Evolutionary conservation across 2,113 vertebrate species (phyloP).

Genomic region (Gopherus evgoodei): DNA sequence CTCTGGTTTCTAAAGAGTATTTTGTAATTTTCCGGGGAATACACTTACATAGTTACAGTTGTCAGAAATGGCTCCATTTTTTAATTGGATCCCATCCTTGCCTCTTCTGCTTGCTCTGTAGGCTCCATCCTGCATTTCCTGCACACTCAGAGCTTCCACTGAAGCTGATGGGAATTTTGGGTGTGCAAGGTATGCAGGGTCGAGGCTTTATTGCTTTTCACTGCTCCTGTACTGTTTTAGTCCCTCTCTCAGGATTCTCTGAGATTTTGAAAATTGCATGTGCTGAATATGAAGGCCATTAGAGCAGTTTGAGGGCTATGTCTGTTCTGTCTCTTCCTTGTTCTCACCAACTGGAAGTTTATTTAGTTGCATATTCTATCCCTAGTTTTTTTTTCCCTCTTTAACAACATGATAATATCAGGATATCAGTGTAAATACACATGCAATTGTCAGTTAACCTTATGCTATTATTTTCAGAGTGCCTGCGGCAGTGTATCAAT

Average conservation of each 20-base stretch:
- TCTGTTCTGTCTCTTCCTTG: conserved; percentile 46
- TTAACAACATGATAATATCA: conserved; percentile 82
- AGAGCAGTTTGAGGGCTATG: background rate
- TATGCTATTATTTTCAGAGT: conserved; percentile 79
- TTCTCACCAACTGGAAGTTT: conserved; percentile 67
- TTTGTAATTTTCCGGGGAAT: background rate
- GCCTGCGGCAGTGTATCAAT: conserved; percentile 80
- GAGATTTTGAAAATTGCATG: background rate
- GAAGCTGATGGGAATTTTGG: background rate
- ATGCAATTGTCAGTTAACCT: conserved; percentile 86
- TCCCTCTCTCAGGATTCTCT: background rate
- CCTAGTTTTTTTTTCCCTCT: conserved; percentile 63
- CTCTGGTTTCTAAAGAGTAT: background rate
- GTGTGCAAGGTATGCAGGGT: background rate
- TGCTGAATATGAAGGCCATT: background rate
- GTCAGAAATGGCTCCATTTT: background rate
- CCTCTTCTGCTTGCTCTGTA: background rate
- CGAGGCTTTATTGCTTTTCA: background rate
- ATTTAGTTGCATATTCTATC: conserved; percentile 68
- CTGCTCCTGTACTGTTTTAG: background rate
- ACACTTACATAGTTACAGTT: background rate
- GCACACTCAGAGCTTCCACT: background rate
- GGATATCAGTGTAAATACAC: conserved; percentile 80
- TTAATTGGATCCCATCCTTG: background rate
- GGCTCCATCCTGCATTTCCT: background rate